Evolutionary conservation across 2,113 vertebrate genomes (phyloP), one percentile per base, ranked within the genome.

Genomic region (Plecotus auritus): DNA sequence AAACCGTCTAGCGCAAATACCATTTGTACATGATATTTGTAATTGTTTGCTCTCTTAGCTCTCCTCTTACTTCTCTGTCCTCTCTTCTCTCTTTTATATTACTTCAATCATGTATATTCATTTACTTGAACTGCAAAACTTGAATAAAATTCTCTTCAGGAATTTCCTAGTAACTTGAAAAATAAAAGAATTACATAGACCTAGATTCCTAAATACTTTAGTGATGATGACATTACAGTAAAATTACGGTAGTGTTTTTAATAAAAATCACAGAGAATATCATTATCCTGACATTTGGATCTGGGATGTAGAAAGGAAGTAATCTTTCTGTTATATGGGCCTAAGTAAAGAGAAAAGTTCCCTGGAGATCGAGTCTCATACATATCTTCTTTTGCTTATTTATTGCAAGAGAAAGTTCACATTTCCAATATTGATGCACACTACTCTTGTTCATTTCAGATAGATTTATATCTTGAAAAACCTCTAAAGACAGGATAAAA

Each of bases 201-300:
- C 32, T 77, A 72, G 13, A 83, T 59, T 87, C 8, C 30, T 28
- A 14, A 91, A 49, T 66, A n/a, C 18, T 86, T 84, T 86, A 92
- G 56, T 3, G 32, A 80, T 12, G 28, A 81, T 66, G 30, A 88
- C 26, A 90, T 70, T 42, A 45, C 1, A 89, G 17, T 42, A 72
- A 95, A 95, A 59, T 83, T 88, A 72, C 13, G 51, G 40, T 83
- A 85, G n/a, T 88, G n/a, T 56, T 90, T 90, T 84, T 78, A 93
- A 89, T 92, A 40, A 95, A 91, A 88, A 54, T 87, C 61, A 16
- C 37, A 49, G 30, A 78, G 40, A 86, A 47, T 67, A 80, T 89
- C n/a, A 73, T 89, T 86, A 49, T 73, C 14, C 11, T 95, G 61
- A 69, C 76, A 61, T 93, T 32, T 87, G 59, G 20, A 64, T 49